Base-by-base conservation (phyloP, 2,797 vertebrate species). In the Lacerta agilis region DNA sequence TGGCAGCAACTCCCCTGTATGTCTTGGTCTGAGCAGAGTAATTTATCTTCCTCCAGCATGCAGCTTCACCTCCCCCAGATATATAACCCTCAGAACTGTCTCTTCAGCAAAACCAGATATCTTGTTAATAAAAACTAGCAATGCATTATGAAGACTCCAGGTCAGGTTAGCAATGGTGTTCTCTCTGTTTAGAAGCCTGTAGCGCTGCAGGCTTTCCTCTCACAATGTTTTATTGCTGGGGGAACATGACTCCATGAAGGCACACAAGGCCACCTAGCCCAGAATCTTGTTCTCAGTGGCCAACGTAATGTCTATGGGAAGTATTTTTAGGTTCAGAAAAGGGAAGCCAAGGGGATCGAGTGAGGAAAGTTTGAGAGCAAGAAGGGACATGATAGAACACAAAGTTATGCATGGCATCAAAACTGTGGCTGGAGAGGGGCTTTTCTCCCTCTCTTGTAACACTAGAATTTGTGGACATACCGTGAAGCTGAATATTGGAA, bases 61-160 rank as follows among this genome's bases (percentile, higher is more conserved):
- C 25, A 84, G n/a, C 25, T 75, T 71, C 33, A 76, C 20, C 69
- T 78, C 29, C 11, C 2, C 75, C 61, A 75, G 79, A 88, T 81
- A 43, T 87, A 93, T 86, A 90, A 78, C 66, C 36, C 29, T 82
- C 36, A 45, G 13, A 92, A 91, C 8, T 41, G 27, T 83, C 64
- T 90, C 1, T 0, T 72, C 86, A 92, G 55, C 79, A 92, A 25
- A 92, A 88, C 4, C 18, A 1, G 23, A 15, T 38, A 43, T 84
- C 85, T 91, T 1, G 0, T 88, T 92, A 81, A 78, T 33, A 79
- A 89, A 91, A 92, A 92, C 72, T 0, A 90, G 55, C 89, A 91
- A 41, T 1, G 0, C 83, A 8, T 89, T 88, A 90, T 82, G 81
- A 94, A 92, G 64, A 87, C 45, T 88, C 8, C 58, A n/a, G 41